Base-by-base conservation (phyloP, 2,113 vertebrate genomes). In the Pleuronectes platessa region DNA sequence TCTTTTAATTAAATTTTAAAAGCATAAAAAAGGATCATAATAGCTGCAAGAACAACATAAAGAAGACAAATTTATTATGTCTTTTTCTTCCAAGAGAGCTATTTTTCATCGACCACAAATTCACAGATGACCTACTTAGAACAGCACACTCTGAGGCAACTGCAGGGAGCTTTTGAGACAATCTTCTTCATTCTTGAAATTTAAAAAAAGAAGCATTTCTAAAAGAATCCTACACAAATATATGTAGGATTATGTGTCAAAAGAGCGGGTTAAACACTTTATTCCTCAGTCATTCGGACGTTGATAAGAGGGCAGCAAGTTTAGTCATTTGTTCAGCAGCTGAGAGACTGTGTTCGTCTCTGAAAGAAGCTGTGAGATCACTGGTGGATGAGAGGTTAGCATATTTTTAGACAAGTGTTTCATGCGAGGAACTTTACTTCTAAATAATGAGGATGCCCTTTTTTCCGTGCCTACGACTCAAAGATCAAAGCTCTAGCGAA, bases 391-490 rank as follows among this genome's bases (percentile, higher is more conserved):
- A 88, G 83, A 83, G 80, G 81, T 84, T 86, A 75, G 76, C 77
- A 77, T 91, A 90, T 91, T 92, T 92, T 90, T 90, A 90, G 86
- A 86, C 0, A 17, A 55, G 79, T 23, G 66, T 91, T 90, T 88
- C 78, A 86, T 85, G 78, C 66, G 63, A 74, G 31, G 77, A 82
- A 75, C 69, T 78, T 85, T 66, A 66, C 70, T 78, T 71, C 82
- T 79, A 71, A 90, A 84, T 93, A 93, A 93, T 89, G 84, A 93
- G 87, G 76, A 77, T 71, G 79, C 76, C 72, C 81, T 81, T 76
- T 67, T 84, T 82, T 61, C 53, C 35, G 68, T 56, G 81, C 68
- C 76, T 26, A 37, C 7, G 49, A 86, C 67, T 85, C 68, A 45
- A 31, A 85, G 86, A 92, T 92, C 83, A 92, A 89, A 91, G 63